Evolutionary conservation across 2,113 vertebrate genomes (phyloP), one percentile per base, ranked within the genome.

Genomic region (Gymnogyps californianus): DNA sequence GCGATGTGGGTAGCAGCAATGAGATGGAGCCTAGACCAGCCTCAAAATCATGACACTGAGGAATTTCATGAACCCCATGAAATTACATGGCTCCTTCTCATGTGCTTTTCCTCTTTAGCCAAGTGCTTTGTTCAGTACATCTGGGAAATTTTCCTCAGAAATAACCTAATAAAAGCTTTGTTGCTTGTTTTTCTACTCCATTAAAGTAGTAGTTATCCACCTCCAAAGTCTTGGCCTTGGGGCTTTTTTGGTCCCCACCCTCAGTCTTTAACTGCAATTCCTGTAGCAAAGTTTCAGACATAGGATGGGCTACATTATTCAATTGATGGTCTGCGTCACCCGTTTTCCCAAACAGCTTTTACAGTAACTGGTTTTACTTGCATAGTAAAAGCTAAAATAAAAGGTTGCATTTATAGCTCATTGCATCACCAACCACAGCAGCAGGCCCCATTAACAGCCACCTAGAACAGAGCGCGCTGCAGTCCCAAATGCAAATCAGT

Each of bases 341-440:
- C 49, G 7, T 92, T 95, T 98, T 96, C 85, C 55, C 65, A 88
- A 96, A 97, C 46, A 96, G 77, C 87, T 97, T 97, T 98, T 97
- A 97, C 91, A 95, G 96, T 96, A 97, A 95, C 84, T 97, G 96
- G 62, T 95, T 97, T 97, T 95, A 97, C 93, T 97, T 96, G 95
- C 67, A 77, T 88, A 92, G 97, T 95, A 97, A 97, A 97, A 97
- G 44, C 93, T 94, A 93, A 97, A 93, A 96, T 93, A 94, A 97
- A 97, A 97, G 84, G 36, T 51, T 96, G 67, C 74, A 75, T 97
- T 87, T 97, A 95, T 93, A 97, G 91, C 42, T 96, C 84, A 74
- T 97, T 97, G 90, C 94, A 90, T 88, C 92, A 91, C 90, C 31
- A 46, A 57, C 78, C 90, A 65, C 86, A 92, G 89, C 65, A 93